These are phyloP conservation scores for Morpho achilles DNA, from an alignment of 2,888 invertebrate genomes.

Conservation along the genomic window DNA sequence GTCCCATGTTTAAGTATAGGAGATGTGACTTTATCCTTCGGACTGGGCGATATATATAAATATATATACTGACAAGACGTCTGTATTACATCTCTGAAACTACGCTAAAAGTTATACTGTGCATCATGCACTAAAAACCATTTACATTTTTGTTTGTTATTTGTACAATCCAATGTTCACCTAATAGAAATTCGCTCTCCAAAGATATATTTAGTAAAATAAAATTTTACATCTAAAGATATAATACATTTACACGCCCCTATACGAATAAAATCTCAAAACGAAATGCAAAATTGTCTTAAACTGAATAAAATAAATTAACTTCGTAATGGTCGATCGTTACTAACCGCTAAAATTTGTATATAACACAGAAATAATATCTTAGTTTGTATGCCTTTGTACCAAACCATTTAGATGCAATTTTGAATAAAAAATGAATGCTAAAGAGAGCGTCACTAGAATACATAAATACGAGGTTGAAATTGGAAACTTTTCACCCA, in stretches of 20 bases:
- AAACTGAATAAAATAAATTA: constrained; percentile 49
- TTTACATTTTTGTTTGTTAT: too few relatives aligned
- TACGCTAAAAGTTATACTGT: too few relatives aligned
- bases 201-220: constrained; percentile 2
- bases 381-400: constrained; percentile 76
- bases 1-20: too few relatives aligned
- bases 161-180: background rate
- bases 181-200: background rate
- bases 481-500: constrained; percentile 59
- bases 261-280: constrained; percentile 57
- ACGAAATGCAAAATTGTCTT: constrained; percentile 66
- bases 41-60: too few relatives aligned
- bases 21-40: too few relatives aligned
- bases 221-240: constrained; percentile 47
- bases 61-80: too few relatives aligned
- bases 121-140: too few relatives aligned
- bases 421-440: constrained; percentile 46
- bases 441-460: constrained; percentile 48
- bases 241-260: constrained; percentile 50
- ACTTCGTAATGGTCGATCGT: constrained; percentile 38
- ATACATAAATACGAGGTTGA: constrained; percentile 38
- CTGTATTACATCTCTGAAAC: too few relatives aligned
- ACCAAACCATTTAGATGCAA: constrained; percentile 61
- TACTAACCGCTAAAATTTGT: constrained; percentile 55
- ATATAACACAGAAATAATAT: constrained; percentile 66